These are phyloP conservation scores for Stegostoma tigrinum DNA, from an alignment of 2,113 vertebrate species.

Conservation along the genomic window DNA sequence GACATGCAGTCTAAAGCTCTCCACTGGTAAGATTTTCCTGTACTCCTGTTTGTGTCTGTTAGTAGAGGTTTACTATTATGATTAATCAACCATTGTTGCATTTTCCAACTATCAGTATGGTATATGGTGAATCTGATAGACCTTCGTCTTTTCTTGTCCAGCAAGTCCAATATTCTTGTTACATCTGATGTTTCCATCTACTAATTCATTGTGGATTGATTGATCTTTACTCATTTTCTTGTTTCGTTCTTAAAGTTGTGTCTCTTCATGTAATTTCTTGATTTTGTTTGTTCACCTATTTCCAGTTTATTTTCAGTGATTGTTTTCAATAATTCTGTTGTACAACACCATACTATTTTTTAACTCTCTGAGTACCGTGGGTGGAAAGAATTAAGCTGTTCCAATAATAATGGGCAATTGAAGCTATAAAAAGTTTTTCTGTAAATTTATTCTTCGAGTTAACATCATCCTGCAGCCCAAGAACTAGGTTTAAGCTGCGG, in stretches of 20 bases:
- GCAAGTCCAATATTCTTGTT: background rate
- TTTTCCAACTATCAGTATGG: background rate
- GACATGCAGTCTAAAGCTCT: background rate
- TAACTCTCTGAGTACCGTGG: constrained; percentile 6
- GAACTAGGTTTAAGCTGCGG: background rate
- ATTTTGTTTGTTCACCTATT: background rate
- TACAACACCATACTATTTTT: background rate
- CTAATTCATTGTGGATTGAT: constrained; percentile 13
- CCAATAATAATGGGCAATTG: background rate
- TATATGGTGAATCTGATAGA: background rate
- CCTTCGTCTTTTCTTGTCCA: background rate
- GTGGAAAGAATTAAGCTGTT: background rate
- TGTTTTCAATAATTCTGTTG: constrained; percentile 23
- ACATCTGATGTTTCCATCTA: background rate
- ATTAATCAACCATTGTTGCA: background rate
- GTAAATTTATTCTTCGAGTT: background rate
- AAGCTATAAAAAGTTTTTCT: background rate
- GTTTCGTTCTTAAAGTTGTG: background rate
- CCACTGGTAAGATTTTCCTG: background rate
- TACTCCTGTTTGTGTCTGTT: background rate
- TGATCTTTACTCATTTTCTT: background rate
- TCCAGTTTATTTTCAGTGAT: background rate
- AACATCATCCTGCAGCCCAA: background rate
- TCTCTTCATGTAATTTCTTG: background rate
- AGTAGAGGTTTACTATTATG: background rate